A percentile compares a stretch with the other conserved stretches of the same genome.
Conservation (phyloP, 2,888 invertebrate species). For the Empis stercorea region DNA sequence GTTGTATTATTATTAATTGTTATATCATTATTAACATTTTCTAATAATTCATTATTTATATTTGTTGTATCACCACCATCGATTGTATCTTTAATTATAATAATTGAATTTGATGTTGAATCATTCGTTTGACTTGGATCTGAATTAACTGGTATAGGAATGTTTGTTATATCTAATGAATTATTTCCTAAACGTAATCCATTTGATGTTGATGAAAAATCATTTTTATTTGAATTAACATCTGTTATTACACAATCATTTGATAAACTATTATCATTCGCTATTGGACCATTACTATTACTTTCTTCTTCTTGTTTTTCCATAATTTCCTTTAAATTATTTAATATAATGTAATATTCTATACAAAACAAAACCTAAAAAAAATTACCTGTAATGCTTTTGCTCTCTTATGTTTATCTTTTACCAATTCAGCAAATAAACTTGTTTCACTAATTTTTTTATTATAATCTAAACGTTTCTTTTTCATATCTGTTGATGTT, state of each 20-base stretch:
- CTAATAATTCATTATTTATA: conserved; percentile 4
- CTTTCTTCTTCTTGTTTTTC: conserved; percentile 53
- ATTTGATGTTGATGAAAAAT: neutral
- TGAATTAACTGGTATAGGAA: conserved; percentile 47
- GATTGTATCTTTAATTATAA: neutral
- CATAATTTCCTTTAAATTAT: conserved; percentile 41
- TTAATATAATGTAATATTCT: too few relatives aligned
- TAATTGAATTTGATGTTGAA: conserved; percentile 1
- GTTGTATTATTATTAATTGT: conserved; percentile 1
- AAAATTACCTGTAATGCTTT: conserved; percentile 44
- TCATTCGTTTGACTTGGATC: conserved; percentile 10
- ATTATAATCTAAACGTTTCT: conserved; percentile 48
- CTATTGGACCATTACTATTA: conserved; percentile 30
- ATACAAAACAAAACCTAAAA: too few relatives aligned
- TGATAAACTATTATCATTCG: conserved; percentile 30
- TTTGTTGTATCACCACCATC: conserved; percentile 6
- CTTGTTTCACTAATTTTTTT: conserved; percentile 82
- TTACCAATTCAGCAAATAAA: conserved; percentile 78
- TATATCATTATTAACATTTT: conserved; percentile 1
- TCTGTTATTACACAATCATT: conserved; percentile 27
- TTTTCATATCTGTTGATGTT: conserved; percentile 22
- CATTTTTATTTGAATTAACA: conserved; percentile 11
- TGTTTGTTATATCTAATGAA: conserved; percentile 49
- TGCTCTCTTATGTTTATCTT: conserved; percentile 69
- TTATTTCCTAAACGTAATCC: conserved; percentile 15